Conservation (phyloP, 2,113 vertebrate genomes). For the Phocoena phocoena region DNA sequence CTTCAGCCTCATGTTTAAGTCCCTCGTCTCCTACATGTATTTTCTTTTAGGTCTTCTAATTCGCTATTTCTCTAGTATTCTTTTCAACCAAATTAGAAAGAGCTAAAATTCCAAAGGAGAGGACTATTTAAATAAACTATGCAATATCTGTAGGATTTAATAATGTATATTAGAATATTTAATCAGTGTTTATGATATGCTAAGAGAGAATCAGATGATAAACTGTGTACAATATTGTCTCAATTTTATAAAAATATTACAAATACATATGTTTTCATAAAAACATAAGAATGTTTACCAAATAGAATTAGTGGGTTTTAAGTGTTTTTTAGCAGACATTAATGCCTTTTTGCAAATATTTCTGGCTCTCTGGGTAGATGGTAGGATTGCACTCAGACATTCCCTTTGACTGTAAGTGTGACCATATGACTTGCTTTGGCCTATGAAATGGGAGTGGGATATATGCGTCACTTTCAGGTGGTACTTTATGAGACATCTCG, state of each 20-base stretch:
- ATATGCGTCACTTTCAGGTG: neutral
- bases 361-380: neutral
- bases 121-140: neutral
- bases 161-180: neutral
- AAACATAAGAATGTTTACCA: neutral
- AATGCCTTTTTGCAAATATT: neutral
- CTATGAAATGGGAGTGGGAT: neutral
- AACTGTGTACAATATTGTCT: neutral
- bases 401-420: neutral
- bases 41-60: neutral
- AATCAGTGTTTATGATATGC: neutral
- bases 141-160: neutral
- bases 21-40: neutral
- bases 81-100: neutral
- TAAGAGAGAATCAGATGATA: neutral
- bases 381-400: neutral
- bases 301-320: neutral
- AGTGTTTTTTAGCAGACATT: neutral
- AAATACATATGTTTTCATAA: neutral
- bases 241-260: conserved; percentile 4
- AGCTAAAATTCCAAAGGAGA: neutral
- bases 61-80: neutral
- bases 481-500: neutral
- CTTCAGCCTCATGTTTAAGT: neutral
- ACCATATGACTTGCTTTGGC: neutral